These are phyloP conservation scores for Porphyrio hochstetteri DNA, from an alignment of 2,113 vertebrate genomes.

Conservation along the genomic window DNA sequence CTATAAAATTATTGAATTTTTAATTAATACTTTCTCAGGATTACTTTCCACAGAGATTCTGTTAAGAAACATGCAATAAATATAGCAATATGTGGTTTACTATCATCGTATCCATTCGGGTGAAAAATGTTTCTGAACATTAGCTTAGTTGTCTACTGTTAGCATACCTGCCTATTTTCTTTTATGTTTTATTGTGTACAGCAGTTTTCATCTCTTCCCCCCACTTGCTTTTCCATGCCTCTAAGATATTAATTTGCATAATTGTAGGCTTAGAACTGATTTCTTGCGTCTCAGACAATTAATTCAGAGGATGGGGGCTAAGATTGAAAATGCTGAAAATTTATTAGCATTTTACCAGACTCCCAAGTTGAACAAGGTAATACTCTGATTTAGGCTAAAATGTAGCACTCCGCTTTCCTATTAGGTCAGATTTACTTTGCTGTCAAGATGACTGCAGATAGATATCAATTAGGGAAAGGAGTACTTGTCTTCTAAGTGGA, in stretches of 20 bases:
- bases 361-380: background rate
- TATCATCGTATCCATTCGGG: background rate
- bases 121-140: background rate
- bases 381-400: background rate
- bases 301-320: background rate
- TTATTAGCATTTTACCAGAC: background rate
- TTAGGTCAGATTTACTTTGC: background rate
- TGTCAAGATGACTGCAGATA: background rate
- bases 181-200: background rate
- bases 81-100: background rate
- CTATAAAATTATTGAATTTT: background rate
- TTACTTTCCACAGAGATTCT: background rate
- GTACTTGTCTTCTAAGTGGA: background rate
- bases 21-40: background rate
- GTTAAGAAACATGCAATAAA: background rate
- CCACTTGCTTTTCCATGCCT: background rate
- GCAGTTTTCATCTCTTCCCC: background rate
- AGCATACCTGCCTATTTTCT: background rate
- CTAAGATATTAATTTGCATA: background rate
- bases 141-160: background rate
- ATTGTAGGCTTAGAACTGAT: background rate
- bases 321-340: background rate
- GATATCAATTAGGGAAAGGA: background rate
- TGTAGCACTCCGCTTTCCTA: background rate
- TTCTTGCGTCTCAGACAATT: background rate